Conservation (phyloP, 2,113 vertebrate genomes). For the Microcebus ravelobensis region DNA sequence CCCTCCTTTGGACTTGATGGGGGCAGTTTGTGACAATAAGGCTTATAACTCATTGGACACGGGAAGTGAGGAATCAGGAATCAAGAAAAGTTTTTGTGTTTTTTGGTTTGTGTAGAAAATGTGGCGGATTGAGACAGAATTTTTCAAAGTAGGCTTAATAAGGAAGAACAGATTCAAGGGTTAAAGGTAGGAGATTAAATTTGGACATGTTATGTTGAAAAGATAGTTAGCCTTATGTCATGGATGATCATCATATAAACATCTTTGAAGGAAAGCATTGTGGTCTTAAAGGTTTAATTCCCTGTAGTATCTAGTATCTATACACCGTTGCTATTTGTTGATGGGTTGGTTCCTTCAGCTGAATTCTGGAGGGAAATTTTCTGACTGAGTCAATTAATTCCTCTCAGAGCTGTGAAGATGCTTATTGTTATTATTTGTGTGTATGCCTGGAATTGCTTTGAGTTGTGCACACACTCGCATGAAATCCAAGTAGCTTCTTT, state of each 20-base stretch:
- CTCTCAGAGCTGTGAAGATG: background rate
- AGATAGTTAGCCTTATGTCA: background rate
- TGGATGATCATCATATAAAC: background rate
- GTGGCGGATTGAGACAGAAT: background rate
- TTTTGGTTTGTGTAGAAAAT: background rate
- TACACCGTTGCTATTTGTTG: background rate
- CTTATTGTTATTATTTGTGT: constrained; percentile 26
- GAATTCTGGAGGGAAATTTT: constrained; percentile 51
- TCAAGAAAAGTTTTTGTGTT: background rate
- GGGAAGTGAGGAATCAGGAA: background rate
- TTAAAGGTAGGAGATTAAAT: background rate
- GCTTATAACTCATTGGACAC: background rate
- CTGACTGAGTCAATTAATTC: constrained; percentile 20
- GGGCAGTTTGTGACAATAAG: background rate
- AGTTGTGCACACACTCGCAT: background rate
- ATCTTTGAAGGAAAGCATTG: background rate
- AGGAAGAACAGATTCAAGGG: background rate
- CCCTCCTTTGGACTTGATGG: background rate
- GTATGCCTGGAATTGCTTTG: background rate
- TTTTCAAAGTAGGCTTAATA: background rate
- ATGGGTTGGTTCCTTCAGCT: background rate
- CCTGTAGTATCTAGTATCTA: background rate
- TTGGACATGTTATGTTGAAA: background rate
- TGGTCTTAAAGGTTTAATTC: background rate
- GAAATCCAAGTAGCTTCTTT: background rate